Evolutionary conservation across 2,888 invertebrate species (phyloP).

Genomic region (Frankliniella intonsa): DNA sequence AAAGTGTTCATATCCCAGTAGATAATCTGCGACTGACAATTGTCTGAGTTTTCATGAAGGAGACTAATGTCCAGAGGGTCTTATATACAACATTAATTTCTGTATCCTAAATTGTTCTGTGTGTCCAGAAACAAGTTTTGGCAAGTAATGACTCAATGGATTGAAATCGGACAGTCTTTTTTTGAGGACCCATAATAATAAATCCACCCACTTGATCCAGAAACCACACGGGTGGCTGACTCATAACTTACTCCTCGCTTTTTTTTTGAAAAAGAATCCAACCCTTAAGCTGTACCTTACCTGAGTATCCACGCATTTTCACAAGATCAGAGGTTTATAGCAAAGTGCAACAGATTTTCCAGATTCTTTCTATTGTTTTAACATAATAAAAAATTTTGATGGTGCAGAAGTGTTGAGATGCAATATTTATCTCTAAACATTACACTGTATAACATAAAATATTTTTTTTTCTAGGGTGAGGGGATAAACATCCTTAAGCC

Average conservation of each 20-base stretch:
- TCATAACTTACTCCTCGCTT: slow-evolving; percentile 2
- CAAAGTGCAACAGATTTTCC: too few relatives aligned
- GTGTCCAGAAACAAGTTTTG: not conserved
- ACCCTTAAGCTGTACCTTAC: not conserved
- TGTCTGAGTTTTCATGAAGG: not conserved
- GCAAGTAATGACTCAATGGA: not conserved
- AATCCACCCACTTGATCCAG: not conserved
- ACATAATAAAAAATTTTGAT: not conserved
- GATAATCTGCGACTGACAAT: slow-evolving; percentile 18
- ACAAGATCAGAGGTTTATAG: too few relatives aligned
- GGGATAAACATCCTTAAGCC: not conserved
- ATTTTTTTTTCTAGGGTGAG: not conserved
- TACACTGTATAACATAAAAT: too few relatives aligned
- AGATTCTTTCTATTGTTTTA: not conserved
- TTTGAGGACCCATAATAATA: not conserved
- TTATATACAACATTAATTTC: not conserved
- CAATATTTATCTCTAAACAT: not conserved
- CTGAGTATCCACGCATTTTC: not conserved
- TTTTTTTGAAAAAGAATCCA: not conserved
- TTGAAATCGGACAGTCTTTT: too few relatives aligned
- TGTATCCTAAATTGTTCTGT: not conserved
- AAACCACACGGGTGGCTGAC: not conserved
- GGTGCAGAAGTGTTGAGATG: not conserved
- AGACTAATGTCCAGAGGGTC: not conserved
- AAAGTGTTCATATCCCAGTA: slow-evolving; percentile 8